These are phyloP conservation scores for Notodromas monacha DNA, from an alignment of 2,888 invertebrate genomes.

Conservation along the genomic window DNA sequence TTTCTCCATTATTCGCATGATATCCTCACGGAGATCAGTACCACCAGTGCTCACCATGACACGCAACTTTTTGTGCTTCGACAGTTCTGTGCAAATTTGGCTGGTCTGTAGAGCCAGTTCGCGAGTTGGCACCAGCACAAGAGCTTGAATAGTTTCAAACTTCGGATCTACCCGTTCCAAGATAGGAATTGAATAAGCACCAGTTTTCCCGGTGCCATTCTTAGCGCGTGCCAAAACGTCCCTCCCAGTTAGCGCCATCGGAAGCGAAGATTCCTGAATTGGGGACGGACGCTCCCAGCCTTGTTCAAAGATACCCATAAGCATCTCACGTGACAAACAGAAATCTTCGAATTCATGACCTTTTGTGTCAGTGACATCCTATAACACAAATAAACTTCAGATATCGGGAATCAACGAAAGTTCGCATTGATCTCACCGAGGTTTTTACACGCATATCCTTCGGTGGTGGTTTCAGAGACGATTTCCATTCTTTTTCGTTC, in stretches of 20 bases:
- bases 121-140: slow-evolving; percentile 91
- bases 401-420: too few relatives aligned
- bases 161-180: slow-evolving; percentile 46
- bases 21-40: slow-evolving; percentile 50
- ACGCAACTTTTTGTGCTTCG: slow-evolving; percentile 82
- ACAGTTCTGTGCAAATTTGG: slow-evolving; percentile 94
- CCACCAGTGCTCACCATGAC: slow-evolving; percentile 99
- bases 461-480: not conserved
- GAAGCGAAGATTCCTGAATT: slow-evolving; percentile 96
- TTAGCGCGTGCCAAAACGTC: slow-evolving; percentile 95
- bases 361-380: slow-evolving; percentile 97
- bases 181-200: slow-evolving; percentile 94
- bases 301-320: slow-evolving; percentile 99
- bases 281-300: slow-evolving; percentile 99
- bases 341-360: slow-evolving; percentile 99
- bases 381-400: slow-evolving; percentile 12
- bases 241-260: slow-evolving; percentile 83
- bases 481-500: slow-evolving; percentile 1
- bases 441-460: not conserved
- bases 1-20: slow-evolving; percentile 95
- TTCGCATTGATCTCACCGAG: too few relatives aligned
- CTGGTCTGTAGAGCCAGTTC: slow-evolving; percentile 95
- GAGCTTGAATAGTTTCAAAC: slow-evolving; percentile 60
- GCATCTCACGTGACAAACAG: slow-evolving; percentile 73
- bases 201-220: slow-evolving; percentile 98